Base-by-base conservation (phyloP, 1,140 invertebrate species). In the Drosophila sp. region DNA sequence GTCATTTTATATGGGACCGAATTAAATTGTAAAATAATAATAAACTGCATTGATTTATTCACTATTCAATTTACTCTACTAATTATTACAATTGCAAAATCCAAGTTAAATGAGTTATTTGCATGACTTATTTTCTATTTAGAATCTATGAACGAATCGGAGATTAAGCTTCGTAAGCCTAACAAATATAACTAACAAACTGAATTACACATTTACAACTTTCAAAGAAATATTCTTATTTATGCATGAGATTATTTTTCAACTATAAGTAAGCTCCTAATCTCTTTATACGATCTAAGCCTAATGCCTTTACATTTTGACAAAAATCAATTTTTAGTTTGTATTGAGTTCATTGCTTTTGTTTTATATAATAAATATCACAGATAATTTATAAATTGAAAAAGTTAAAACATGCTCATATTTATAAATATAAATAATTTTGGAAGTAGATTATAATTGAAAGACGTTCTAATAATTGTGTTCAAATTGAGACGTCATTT, bases 11-110 rank as follows among this genome's bases (percentile, higher is more conserved):
- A 36, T 27, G 13, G 13, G 18, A 41, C 14, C 32, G 36, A 53
- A 53, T 36, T 53, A 18, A 14, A 21, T 6, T 2, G n/a, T n/a
- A n/a, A n/a, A n/a, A 11, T 7, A n/a, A 8, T 50, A 29, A 50
- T 50, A 32, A 50, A 50, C 25, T 50, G 13, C 46, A 32, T 50
- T 50, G 46, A 50, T 29, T 50, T 50, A 50, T 50, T n/a, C 14
- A 32, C n/a, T 13, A 48, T 29, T 27, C n/a, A 27, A 48, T 27
- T 48, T 11, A 21, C 5, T 7, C 2, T 7, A 50, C 46, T 50
- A 14, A 50, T 50, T 32, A 50, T 14, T 13, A 13, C 27, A 6
- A 13, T 16, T n/a, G 25, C 9, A 32, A 50, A 4, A 25, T 25
- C 18, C 8, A 21, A 36, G 34, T 4, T 36, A 36, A 21, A 21